Evolutionary conservation across 2,888 invertebrate genomes (phyloP).

Genomic region (Cheilosia variabilis): DNA sequence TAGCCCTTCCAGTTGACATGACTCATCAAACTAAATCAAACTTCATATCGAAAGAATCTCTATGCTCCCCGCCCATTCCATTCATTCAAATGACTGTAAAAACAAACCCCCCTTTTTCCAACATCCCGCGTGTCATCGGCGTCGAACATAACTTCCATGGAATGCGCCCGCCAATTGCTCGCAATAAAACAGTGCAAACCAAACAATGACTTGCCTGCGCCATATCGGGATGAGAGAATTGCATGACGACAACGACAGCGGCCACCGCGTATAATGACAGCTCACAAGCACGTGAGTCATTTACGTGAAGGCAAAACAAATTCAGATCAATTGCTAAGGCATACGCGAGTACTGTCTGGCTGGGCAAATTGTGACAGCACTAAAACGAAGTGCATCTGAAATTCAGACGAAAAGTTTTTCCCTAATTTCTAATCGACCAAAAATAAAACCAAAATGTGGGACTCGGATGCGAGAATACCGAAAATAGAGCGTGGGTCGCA

Average conservation of each 20-base stretch:
- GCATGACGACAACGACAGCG: slow-evolving; percentile 41
- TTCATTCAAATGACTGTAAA: slow-evolving; percentile 24
- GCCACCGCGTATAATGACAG: slow-evolving; percentile 32
- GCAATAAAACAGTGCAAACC: slow-evolving; percentile 29
- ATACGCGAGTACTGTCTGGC: not conserved
- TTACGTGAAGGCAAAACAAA: slow-evolving; percentile 1
- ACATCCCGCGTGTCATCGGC: slow-evolving; percentile 36
- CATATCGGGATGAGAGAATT: slow-evolving; percentile 13
- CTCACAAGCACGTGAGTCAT: slow-evolving; percentile 55
- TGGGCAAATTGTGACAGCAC: not conserved
- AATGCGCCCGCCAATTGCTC: slow-evolving; percentile 31
- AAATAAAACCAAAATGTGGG: slow-evolving; percentile 46
- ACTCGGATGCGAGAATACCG: slow-evolving; percentile 25
- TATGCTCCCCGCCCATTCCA: slow-evolving; percentile 1
- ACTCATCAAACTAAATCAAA: slow-evolving; percentile 2
- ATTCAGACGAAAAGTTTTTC: slow-evolving; percentile 29
- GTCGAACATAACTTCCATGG: slow-evolving; percentile 19
- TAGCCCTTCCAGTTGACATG: not conserved
- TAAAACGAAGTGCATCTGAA: slow-evolving; percentile 28
- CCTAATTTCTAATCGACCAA: slow-evolving; percentile 50
- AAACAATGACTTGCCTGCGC: slow-evolving; percentile 6
- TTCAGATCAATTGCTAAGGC: not conserved
- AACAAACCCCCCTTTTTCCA: slow-evolving; percentile 11
- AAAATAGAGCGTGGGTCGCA: slow-evolving; percentile 75
- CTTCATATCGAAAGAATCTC: not conserved